Percentiles rank a stretch among this genome's conserved stretches.
phyloP scores from a whole-genome alignment of 2,113 vertebrate species.

The Cottus gobio region DNA sequence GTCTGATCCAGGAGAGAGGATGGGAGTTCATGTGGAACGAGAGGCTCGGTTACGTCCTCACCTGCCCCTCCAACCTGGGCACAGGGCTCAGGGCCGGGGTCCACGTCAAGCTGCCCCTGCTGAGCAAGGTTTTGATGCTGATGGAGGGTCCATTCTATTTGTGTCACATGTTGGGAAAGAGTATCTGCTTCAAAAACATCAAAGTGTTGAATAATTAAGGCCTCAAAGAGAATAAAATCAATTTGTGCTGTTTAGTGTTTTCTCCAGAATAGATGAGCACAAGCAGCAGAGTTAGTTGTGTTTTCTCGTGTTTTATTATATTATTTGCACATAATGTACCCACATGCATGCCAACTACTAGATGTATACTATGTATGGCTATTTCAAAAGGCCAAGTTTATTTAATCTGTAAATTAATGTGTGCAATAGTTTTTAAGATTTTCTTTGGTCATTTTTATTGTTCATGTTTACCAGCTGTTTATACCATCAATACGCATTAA shows the following conservation, averaged over 20 bases:
- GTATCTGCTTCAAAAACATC: neutral
- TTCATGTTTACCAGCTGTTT: neutral
- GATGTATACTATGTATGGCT: neutral
- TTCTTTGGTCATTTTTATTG: neutral
- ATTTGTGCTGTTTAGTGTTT: neutral
- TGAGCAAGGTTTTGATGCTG: constrained; percentile 80
- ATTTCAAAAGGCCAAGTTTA: neutral
- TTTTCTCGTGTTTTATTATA: neutral
- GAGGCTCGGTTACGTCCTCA: constrained; percentile 82
- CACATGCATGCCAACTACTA: no score
- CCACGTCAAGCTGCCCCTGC: constrained; percentile 80
- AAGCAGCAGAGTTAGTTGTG: neutral
- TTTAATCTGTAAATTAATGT: no score
- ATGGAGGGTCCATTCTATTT: neutral
- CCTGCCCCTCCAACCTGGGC: constrained; percentile 85
- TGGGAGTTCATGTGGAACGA: constrained; percentile 88
- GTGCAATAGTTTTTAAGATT: no score
- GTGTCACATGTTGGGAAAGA: neutral
- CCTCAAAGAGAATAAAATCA: neutral
- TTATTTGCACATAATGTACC: neutral
- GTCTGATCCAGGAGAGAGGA: constrained; percentile 81
- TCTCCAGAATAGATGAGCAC: neutral
- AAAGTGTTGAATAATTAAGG: neutral
- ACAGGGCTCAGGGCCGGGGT: constrained; percentile 83
- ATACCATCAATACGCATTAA: no score